Percentiles rank a stretch among this genome's conserved stretches.
Evolutionary conservation across 2,888 invertebrate genomes (phyloP).

Genomic region (Drosophila meridionalis): DNA sequence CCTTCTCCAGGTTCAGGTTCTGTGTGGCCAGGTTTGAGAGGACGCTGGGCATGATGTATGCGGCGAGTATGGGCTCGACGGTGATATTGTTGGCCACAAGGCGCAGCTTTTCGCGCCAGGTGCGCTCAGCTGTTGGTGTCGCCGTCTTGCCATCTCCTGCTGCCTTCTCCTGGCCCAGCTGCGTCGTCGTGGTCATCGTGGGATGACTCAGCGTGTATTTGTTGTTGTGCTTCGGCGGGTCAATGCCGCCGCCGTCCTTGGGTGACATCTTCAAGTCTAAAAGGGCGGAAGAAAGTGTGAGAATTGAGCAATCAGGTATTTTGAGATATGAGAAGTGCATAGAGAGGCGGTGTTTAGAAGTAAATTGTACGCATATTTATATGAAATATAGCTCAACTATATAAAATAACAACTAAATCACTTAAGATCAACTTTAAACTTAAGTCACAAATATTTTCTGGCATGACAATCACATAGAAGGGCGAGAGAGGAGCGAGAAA

Average conservation of each 20-base stretch:
- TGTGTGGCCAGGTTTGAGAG: conserved; percentile 92
- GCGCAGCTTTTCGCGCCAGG: conserved; percentile 85
- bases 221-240: conserved; percentile 49
- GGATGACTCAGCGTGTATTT: conserved; percentile 59
- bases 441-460: no score
- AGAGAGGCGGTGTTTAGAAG: not conserved
- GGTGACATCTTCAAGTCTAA: conserved; percentile 53
- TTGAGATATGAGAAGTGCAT: not conserved
- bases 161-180: conserved; percentile 28
- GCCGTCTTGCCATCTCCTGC: conserved; percentile 17
- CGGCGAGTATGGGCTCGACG: conserved; percentile 88
- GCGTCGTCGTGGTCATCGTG: conserved; percentile 15
- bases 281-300: no score
- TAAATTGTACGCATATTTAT: no score
- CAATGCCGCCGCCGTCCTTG: conserved; percentile 63
- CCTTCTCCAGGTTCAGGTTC: conserved; percentile 94
- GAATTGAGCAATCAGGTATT: not conserved
- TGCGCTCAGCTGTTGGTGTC: conserved; percentile 37
- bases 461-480: no score
- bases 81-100: conserved; percentile 87
- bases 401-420: no score
- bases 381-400: no score
- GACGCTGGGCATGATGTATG: conserved; percentile 88
- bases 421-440: no score
- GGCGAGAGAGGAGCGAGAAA: no score